Evolutionary conservation across 2,113 vertebrate species (phyloP), one percentile per base, ranked within the genome.

Genomic region (Lipophrys pholis): DNA sequence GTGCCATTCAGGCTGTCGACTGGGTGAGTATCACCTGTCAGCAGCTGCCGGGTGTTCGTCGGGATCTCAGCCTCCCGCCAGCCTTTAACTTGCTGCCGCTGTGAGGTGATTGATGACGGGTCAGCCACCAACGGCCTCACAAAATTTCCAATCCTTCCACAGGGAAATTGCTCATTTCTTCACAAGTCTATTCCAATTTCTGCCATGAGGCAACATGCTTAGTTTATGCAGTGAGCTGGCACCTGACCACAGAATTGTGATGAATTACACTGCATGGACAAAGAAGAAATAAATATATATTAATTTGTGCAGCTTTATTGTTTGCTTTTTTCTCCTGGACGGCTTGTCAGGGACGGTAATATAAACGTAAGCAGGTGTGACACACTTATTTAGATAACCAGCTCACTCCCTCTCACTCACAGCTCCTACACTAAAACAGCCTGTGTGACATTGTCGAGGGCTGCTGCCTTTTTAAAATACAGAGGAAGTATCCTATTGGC

Each of bases 141-240:
- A 78, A 82, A 92, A 93, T 92, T 92, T 90, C 87, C 91, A 87
- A 92, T 91, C 83, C 87, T 92, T 93, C 90, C 90, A 85, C 69
- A 63, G 92, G 92, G 94, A 94, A 94, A 94, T 94, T 93, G 91
- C 88, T 94, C 86, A 94, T 94, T 94, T 93, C 91, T 93, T 89
- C 87, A 81, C 80, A 92, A 91, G 93, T 93, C 91, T 69, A 92
- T 93, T 94, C 93, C 87, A 91, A 93, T 94, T 92, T 90, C 88
- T 84, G 74, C 81, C 53, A 80, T 80, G 81, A 54, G 74, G 76
- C 89, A 87, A 80, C 73, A 14, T 79, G 74, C 82, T 87, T 82
- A 87, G 86, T 91, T 91, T 92, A 87, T 93, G 87, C 86, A 92
- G 93, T 91, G 90, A 81, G 82, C 61, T 78, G 85, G 82, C 70